phyloP scores from a whole-genome alignment of 1,140 invertebrate genomes.

The Dreissena polymorpha region DNA sequence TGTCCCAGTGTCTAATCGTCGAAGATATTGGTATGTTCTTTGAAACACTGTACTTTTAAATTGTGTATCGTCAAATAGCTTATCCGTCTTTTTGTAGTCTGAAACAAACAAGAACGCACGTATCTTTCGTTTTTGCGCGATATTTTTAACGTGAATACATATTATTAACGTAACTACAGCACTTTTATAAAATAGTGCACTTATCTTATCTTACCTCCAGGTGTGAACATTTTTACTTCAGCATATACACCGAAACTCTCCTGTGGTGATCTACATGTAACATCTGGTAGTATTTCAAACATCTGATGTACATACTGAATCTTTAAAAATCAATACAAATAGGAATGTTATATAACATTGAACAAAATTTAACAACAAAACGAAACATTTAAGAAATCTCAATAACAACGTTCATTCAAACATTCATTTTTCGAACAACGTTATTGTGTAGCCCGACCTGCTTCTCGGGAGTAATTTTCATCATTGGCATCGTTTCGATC shows the following conservation, averaged over 20 bases:
- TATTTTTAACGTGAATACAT: background rate
- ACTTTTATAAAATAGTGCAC: too few species aligned
- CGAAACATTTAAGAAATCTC: too few species aligned
- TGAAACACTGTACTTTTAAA: background rate
- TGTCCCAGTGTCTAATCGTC: background rate
- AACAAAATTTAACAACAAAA: too few species aligned
- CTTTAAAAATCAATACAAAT: too few species aligned
- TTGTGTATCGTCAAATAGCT: slow-evolving; percentile 19
- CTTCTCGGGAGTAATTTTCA: background rate
- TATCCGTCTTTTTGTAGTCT: slow-evolving; percentile 23
- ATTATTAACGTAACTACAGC: too few species aligned
- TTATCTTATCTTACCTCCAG: too few species aligned
- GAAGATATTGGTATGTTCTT: too few species aligned
- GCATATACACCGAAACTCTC: slow-evolving; percentile 62
- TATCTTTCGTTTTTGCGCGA: background rate
- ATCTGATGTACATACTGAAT: background rate
- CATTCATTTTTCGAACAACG: too few species aligned
- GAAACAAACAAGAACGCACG: background rate
- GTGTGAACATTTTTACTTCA: background rate
- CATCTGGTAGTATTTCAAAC: slow-evolving; percentile 63
- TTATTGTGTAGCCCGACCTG: too few species aligned
- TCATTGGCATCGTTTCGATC: slow-evolving; percentile 64
- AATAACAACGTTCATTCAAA: too few species aligned
- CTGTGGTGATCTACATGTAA: slow-evolving; percentile 69
- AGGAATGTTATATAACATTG: too few species aligned